A percentile compares a stretch with the other conserved stretches of the same genome.
Evolutionary conservation across 2,888 invertebrate species (phyloP).

Genomic region (Hypolimnas misippus): DNA sequence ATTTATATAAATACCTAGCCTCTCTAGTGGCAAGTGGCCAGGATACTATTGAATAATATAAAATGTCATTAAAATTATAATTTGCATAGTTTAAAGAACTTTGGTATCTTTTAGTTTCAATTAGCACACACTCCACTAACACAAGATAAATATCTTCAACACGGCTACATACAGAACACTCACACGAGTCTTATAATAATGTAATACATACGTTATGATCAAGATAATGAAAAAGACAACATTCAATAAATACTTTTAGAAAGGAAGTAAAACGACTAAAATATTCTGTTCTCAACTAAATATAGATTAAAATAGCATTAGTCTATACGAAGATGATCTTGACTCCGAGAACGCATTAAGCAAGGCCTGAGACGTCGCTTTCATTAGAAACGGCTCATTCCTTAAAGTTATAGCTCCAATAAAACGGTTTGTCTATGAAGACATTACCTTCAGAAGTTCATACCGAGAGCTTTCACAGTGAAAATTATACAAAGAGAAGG

Average conservation of each 20-base stretch:
- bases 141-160: too few species aligned
- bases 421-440: conserved; percentile 30
- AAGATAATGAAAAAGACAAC: too few species aligned
- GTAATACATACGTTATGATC: too few species aligned
- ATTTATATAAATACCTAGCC: too few species aligned
- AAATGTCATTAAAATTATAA: too few species aligned
- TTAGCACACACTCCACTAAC: too few species aligned
- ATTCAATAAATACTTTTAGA: neutral
- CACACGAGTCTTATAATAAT: too few species aligned
- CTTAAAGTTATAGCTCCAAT: conserved; percentile 23
- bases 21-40: too few species aligned
- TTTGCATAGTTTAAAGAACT: too few species aligned
- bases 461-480: conserved; percentile 3
- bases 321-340: conserved; percentile 1
- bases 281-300: neutral
- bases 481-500: conserved; percentile 3
- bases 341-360: conserved; percentile 9
- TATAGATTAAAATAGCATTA: neutral
- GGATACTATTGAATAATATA: too few species aligned
- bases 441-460: neutral
- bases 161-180: too few species aligned
- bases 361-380: conserved; percentile 16
- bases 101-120: too few species aligned
- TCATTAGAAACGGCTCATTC: conserved; percentile 19
- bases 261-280: neutral